A percentile compares a stretch with the other conserved stretches of the same genome.
Conservation (phyloP, 2,797 vertebrate species). For the Poecilia velifera region DNA sequence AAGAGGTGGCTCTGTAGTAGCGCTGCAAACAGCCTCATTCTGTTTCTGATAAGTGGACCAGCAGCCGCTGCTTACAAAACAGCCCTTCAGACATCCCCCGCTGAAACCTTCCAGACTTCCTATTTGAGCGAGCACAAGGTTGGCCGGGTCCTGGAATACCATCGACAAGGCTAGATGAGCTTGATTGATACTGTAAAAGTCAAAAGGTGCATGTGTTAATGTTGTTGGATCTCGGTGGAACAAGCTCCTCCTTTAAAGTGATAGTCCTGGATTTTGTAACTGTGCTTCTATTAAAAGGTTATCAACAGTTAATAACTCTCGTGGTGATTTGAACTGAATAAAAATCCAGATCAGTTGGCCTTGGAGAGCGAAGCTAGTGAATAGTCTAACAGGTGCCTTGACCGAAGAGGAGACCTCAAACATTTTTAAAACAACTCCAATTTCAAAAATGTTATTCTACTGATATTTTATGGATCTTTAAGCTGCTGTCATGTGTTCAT, state of each 20-base stretch:
- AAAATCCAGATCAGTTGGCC: background rate
- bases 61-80: slow-evolving; percentile 52
- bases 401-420: background rate
- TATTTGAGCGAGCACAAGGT: slow-evolving; percentile 62
- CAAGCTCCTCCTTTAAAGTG: slow-evolving; percentile 47
- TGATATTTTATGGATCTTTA: background rate
- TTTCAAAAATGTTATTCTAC: background rate
- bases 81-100: slow-evolving; percentile 59
- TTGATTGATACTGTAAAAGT: slow-evolving; percentile 46
- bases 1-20: slow-evolving; percentile 52
- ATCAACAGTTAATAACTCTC: background rate
- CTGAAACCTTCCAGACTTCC: slow-evolving; percentile 54
- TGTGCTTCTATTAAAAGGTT: slow-evolving; percentile 1
- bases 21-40: slow-evolving; percentile 37
- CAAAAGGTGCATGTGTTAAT: slow-evolving; percentile 20
- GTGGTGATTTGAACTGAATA: background rate
- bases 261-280: slow-evolving; percentile 5
- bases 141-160: slow-evolving; percentile 57
- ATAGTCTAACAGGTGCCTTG: background rate
- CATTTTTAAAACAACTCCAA: background rate
- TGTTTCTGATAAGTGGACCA: slow-evolving; percentile 60
- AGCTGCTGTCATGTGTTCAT: background rate
- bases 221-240: slow-evolving; percentile 39
- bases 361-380: background rate
- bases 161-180: slow-evolving; percentile 66